These are phyloP conservation scores for Helicorthomorpha holstii DNA, from an alignment of 1,140 invertebrate genomes.

Conservation along the genomic window DNA sequence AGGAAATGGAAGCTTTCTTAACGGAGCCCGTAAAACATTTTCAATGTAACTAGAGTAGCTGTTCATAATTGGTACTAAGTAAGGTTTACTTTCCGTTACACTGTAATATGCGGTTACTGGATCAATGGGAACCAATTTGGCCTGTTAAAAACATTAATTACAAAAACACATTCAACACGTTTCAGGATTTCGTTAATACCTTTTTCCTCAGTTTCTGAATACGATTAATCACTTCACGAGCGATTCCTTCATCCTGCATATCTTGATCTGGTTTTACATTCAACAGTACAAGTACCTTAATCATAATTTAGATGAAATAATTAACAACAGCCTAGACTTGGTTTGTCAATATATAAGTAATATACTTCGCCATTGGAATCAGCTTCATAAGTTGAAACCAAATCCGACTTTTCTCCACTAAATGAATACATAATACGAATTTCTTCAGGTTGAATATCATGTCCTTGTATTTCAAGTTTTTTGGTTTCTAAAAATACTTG, in stretches of 20 bases:
- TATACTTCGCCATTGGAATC: conserved; percentile 65
- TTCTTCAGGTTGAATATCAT: conserved; percentile 61
- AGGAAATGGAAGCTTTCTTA: conserved; percentile 27
- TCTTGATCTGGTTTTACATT: conserved; percentile 52
- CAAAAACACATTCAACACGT: neutral
- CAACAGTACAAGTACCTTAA: conserved; percentile 43
- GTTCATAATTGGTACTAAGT: conserved; percentile 23
- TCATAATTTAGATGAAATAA: neutral
- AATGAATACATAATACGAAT: conserved; percentile 68
- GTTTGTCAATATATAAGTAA: conserved; percentile 7
- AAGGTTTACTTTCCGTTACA: conserved; percentile 22
- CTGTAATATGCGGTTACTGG: conserved; percentile 68
- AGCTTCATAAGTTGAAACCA: conserved; percentile 61
- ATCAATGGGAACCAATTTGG: conserved; percentile 79
- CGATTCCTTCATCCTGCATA: conserved; percentile 79
- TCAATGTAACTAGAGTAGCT: conserved; percentile 59
- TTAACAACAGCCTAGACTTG: neutral
- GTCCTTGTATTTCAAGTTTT: conserved; percentile 49
- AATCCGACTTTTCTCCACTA: conserved; percentile 34
- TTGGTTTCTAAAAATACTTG: conserved; percentile 55
- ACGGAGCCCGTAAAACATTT: conserved; percentile 57
- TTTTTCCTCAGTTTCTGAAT: conserved; percentile 96
- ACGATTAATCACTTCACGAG: conserved; percentile 88
- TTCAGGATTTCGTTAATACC: conserved; percentile 12
- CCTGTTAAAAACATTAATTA: conserved; percentile 25